Conservation (phyloP, 2,113 vertebrate species). For the Xiphias gladius region DNA sequence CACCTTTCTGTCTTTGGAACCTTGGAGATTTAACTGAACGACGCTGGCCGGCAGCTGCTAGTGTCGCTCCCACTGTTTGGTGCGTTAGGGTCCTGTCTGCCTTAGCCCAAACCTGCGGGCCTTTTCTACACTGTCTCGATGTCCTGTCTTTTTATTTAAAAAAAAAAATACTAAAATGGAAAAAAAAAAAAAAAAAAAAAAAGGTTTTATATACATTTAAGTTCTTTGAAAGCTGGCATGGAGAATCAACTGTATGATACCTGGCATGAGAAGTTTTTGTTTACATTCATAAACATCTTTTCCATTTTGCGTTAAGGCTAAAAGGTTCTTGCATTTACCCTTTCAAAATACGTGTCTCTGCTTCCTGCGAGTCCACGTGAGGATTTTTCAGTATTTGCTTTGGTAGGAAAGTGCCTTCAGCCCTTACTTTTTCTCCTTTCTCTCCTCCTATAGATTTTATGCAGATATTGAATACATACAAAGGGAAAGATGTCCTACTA, state of each 20-base stretch:
- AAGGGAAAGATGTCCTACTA: slow-evolving; percentile 71
- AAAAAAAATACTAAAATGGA: slow-evolving; percentile 3
- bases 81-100: slow-evolving; percentile 54
- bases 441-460: slow-evolving; percentile 47
- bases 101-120: slow-evolving; percentile 73
- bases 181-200: slow-evolving; percentile 31
- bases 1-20: neutral
- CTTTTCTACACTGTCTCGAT: slow-evolving; percentile 82
- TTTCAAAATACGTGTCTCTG: slow-evolving; percentile 33
- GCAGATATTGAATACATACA: slow-evolving; percentile 62
- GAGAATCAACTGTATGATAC: slow-evolving; percentile 48
- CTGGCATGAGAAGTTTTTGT: slow-evolving; percentile 58
- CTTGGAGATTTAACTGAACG: slow-evolving; percentile 3
- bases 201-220: slow-evolving; percentile 33
- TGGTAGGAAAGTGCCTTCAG: slow-evolving; percentile 92
- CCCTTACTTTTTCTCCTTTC: slow-evolving; percentile 65
- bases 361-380: slow-evolving; percentile 52
- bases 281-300: slow-evolving; percentile 70
- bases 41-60: slow-evolving; percentile 80
- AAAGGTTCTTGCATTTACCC: slow-evolving; percentile 8
- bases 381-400: slow-evolving; percentile 84
- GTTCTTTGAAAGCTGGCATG: slow-evolving; percentile 31
- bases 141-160: slow-evolving; percentile 41
- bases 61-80: slow-evolving; percentile 30
- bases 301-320: slow-evolving; percentile 36